phyloP scores from a whole-genome alignment of 2,113 vertebrate genomes.

The Oryzias curvinotus region DNA sequence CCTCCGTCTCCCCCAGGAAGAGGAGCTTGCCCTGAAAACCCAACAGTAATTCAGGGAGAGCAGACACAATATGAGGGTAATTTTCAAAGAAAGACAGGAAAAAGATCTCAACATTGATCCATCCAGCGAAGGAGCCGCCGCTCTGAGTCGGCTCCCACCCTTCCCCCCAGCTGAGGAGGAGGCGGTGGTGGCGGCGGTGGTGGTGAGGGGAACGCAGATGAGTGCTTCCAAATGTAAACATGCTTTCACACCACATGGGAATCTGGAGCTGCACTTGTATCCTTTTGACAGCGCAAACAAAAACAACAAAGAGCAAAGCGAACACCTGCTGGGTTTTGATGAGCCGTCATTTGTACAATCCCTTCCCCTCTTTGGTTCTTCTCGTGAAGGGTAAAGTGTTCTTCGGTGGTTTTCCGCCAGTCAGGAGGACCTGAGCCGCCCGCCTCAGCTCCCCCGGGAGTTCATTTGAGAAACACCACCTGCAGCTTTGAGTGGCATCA shows the following conservation, averaged over 20 bases:
- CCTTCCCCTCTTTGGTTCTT: conserved; percentile 12
- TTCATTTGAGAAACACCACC: conserved; percentile 66
- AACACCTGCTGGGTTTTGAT: conserved; percentile 20
- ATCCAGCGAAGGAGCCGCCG: conserved; percentile 23
- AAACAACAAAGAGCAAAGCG: not conserved
- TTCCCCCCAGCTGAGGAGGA: not conserved
- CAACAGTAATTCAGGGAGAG: conserved; percentile 28
- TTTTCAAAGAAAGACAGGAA: conserved; percentile 20
- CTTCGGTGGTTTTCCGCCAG: conserved; percentile 5
- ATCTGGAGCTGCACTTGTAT: conserved; percentile 5
- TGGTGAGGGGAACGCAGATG: conserved; percentile 13
- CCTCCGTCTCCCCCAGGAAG: not conserved
- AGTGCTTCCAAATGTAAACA: conserved; percentile 39
- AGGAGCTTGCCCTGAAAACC: conserved; percentile 21
- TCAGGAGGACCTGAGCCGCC: conserved; percentile 14
- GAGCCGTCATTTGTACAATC: conserved; percentile 27
- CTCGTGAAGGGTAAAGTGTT: conserved; percentile 12
- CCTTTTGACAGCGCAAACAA: conserved; percentile 1
- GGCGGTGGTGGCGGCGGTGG: too few relatives aligned
- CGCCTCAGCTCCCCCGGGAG: conserved; percentile 30
- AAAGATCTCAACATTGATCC: conserved; percentile 31
- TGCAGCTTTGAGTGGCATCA: conserved; percentile 71
- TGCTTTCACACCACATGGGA: conserved; percentile 37
- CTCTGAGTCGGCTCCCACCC: conserved; percentile 16
- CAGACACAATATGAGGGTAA: conserved; percentile 34